Evolutionary conservation across 2,888 invertebrate species (phyloP), one percentile per base, ranked within the genome.

Genomic region (Stenoptilia bipunctidactyla): DNA sequence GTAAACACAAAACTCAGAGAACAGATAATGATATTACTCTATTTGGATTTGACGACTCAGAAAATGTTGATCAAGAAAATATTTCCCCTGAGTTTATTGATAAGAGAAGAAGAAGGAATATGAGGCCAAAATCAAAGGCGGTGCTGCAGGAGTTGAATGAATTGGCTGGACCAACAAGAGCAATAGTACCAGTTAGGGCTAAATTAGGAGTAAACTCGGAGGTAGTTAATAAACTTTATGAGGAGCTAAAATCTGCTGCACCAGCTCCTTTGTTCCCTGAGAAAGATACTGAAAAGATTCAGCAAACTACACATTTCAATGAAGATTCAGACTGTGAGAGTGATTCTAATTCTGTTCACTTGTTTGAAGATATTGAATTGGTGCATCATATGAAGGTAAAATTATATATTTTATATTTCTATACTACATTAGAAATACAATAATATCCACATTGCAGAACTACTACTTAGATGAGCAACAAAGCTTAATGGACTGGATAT

Each of bases 21-120:
- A 52, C 58, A 50, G 51, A 57, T 43, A 27, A 62, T 33, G 50
- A 66, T 27, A 66, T 64, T 39, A 75, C 74, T 45, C 80, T 62
- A 45, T 85, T 84, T 55, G 85, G 85, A 1, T 85, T 85, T 64
- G 79, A 85, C 61, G 79, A 83, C 9, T 74, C 57, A 47, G 71
- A 70, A 15, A 58, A 58, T 45, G 45, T 49, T 36, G 70, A 76
- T 45, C 66, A 62, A 46, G 82, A 84, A 43, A 84, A 85, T 64
- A 44, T 74, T 10, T 71, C 71, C 10, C 80, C 80, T 4, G 42
- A 55, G 8, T 46, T 51, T 15, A 45, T 48, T 27, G 52, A 53
- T 6, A 58, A 56, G 27, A 48, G 50, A 13, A 64, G 46, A 50
- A 48, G 53, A 1, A 51, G 58, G 44, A 53, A 55, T 12, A 49